Evolutionary conservation across 1,140 invertebrate genomes (phyloP), one percentile per base, ranked within the genome.

Genomic region (Pteromalus puparum): DNA sequence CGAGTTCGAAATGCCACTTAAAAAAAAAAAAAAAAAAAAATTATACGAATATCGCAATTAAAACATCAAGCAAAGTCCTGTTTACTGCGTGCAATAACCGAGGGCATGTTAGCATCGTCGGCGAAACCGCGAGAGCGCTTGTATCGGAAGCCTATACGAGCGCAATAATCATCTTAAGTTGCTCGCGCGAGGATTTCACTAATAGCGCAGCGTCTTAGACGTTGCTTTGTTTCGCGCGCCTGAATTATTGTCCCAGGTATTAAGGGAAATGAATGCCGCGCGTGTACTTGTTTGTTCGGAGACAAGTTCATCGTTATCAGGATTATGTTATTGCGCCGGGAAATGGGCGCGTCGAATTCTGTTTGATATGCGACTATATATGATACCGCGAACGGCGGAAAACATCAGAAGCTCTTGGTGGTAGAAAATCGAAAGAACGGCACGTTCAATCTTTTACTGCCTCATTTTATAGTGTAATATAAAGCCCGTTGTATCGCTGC

Each of bases 81-180:
- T 42, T 42, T 10, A 12, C 0, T 42, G 38, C 38, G 38, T 0
- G 38, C 38, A 42, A 42, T 42, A 42, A 42, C 38, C 38, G 38
- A 7, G 38, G 7, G 38, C 38, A 7, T 42, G 38, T 42, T 42
- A 7, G 38, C 6, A 9, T 42, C 10, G 38, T 42, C 38, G 38
- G 0, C 38, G 9, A 42, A 42, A 42, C 7, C 38, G n/a, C 10
- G 46, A 0, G 4, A 9, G n/a, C 0, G 53, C 18, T 18, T 68
- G 13, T 15, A 68, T 42, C 21, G 18, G 21, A 38, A 12, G 21
- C 10, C 21, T n/a, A n/a, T n/a, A 13, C 9, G 6, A 30, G 26
- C 26, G 15, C 75, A 46, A 79, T 73, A 79, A 84, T 84, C 76
- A 74, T 79, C 76, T 79, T 24, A 79, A 79, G 67, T 79, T 84